Percentiles rank a stretch among this genome's conserved stretches.
Conservation (phyloP, 2,888 invertebrate genomes). For the Microdon myrmicae region DNA sequence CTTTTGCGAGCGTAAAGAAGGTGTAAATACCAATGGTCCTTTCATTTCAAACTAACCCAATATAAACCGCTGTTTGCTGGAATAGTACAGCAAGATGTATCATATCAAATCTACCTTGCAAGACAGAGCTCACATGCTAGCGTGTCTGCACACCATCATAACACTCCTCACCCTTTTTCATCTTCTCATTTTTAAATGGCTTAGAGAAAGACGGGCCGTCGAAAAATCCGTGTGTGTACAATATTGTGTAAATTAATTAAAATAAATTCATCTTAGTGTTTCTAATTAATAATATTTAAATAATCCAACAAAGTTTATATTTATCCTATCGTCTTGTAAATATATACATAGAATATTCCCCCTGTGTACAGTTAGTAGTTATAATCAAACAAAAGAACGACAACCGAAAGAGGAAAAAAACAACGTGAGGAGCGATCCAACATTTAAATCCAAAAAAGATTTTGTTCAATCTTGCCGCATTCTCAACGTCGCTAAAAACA, state of each 20-base stretch:
- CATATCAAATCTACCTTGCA: no score
- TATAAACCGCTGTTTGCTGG: no score
- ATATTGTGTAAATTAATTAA: slow-evolving; percentile 51
- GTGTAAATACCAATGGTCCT: no score
- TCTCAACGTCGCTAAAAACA: no score
- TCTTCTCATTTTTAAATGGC: slow-evolving; percentile 53
- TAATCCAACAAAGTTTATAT: slow-evolving; percentile 47
- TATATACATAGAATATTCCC: slow-evolving; percentile 36
- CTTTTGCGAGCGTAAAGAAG: no score
- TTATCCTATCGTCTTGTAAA: slow-evolving; percentile 43
- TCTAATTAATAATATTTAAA: slow-evolving; percentile 47
- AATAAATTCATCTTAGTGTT: slow-evolving; percentile 53
- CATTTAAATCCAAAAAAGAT: neutral
- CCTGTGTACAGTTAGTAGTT: slow-evolving; percentile 50
- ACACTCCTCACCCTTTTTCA: slow-evolving; percentile 47
- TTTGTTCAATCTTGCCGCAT: neutral
- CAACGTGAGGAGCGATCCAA: neutral
- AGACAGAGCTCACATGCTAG: slow-evolving; percentile 2
- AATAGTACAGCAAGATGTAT: no score
- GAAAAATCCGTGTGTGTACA: slow-evolving; percentile 53
- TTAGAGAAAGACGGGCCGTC: slow-evolving; percentile 53
- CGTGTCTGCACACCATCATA: slow-evolving; percentile 7
- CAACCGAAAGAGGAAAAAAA: slow-evolving; percentile 21
- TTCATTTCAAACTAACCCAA: no score
- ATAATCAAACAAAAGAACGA: slow-evolving; percentile 49